Conservation (phyloP, 2,797 vertebrate species). For the Enteromius unitaeniatus region DNA sequence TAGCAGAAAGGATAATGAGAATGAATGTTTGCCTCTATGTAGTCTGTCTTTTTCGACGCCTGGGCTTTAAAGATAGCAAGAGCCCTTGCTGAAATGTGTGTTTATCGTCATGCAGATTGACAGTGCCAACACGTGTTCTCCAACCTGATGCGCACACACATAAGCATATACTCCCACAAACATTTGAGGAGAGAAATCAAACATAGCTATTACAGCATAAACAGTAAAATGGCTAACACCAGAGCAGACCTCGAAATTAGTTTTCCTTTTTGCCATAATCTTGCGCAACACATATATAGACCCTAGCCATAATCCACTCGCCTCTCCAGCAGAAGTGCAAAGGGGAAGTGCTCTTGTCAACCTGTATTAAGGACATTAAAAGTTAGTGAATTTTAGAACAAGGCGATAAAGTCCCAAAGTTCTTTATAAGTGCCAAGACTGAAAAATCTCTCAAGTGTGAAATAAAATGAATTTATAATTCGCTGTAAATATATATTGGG, state of each 20-base stretch:
- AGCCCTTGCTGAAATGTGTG: constrained; percentile 48
- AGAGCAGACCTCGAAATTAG: constrained; percentile 50
- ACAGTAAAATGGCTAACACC: constrained; percentile 36
- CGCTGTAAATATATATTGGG: background rate
- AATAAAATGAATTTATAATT: constrained; percentile 9
- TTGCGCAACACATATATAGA: constrained; percentile 35
- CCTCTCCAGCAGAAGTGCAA: constrained; percentile 12
- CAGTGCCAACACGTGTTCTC: constrained; percentile 57
- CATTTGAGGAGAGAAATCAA: constrained; percentile 40
- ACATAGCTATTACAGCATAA: constrained; percentile 51
- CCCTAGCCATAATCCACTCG: constrained; percentile 43
- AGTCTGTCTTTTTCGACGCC: constrained; percentile 58
- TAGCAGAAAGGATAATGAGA: constrained; percentile 70
- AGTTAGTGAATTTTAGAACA: background rate
- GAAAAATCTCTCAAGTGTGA: constrained; percentile 3
- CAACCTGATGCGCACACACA: constrained; percentile 32
- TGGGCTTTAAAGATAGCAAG: constrained; percentile 68
- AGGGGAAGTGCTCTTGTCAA: background rate
- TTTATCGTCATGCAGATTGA: constrained; percentile 66
- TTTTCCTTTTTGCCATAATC: constrained; percentile 51
- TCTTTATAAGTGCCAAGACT: background rate
- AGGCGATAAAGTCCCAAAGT: background rate
- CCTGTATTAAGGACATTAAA: constrained; percentile 23
- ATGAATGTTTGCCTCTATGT: constrained; percentile 64
- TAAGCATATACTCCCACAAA: constrained; percentile 16